Base-by-base conservation (phyloP, 30 jellyfish, hydroid and myxozoan genomes). In the Aurelia sp. region DNA sequence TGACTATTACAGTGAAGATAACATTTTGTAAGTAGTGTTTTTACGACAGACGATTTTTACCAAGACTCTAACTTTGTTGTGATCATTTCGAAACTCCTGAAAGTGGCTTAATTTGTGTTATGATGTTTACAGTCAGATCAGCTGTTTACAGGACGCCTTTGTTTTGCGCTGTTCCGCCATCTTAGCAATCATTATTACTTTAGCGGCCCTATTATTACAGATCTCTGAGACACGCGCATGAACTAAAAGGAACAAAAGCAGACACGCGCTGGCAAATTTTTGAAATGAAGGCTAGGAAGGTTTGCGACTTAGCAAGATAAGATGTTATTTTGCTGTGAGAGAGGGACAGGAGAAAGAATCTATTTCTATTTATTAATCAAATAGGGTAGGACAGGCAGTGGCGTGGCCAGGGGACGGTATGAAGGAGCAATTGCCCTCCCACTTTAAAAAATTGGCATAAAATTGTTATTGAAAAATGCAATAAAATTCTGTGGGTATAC, bases 21-120 rank as follows among this genome's bases (percentile, higher is more conserved):
- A 21, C 69, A 13, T 79, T 65, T 79, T 66, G 68, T 18, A 79
- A 62, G 13, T 47, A 23, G 44, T 62, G 80, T 41, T 64, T 64
- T 79, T 21, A 63, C 47, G 31, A 35, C 57, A 64, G 59, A 64
- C 48, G 81, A 41, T 79, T 79, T 66, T 20, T 59, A 59, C 55
- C 13, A 33, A 59, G 33, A 59, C 13, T 5, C 13, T 59, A 59
- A 59, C 55, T 44, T 44, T 10, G 55, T 59, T 59, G 69, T 59
- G 23, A 0, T 59, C 31, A 18, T n/a, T 59, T 21, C 11, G 23
- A 21, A 4, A 18, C 31, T 11, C 31, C 69, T 21, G 23, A 6
- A 21, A 6, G 69, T 17, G 69, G 69, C 69, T 5, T 33, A 33
- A 59, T 59, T 17, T 44, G 55, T n/a, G 11, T 1, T 59, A 13